Percentiles rank a stretch among this genome's conserved stretches.
These are phyloP conservation scores for Tinea trinotella DNA, from an alignment of 2,888 invertebrate species.

Conservation along the genomic window DNA sequence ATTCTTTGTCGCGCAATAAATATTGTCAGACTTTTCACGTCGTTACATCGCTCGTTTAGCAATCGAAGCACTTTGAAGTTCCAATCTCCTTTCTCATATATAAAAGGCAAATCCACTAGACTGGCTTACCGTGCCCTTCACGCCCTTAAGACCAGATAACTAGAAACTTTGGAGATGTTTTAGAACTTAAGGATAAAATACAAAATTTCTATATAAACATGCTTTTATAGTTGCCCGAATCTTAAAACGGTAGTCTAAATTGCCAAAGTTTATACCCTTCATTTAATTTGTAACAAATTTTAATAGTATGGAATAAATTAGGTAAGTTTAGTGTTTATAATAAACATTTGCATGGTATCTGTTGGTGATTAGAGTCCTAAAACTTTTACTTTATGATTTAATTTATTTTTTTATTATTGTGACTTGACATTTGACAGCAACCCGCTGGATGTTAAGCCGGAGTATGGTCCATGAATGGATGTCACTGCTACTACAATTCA, in stretches of 20 bases:
- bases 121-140: slow-evolving; percentile 5
- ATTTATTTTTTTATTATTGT: too few relatives aligned
- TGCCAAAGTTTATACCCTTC: slow-evolving; percentile 9
- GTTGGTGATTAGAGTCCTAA: too few relatives aligned
- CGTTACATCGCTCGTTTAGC: not conserved
- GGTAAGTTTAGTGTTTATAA: not conserved
- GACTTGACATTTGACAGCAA: too few relatives aligned
- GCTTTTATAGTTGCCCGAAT: slow-evolving; percentile 7
- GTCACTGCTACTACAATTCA: too few relatives aligned
- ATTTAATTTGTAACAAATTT: not conserved
- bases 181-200: not conserved
- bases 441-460: too few relatives aligned
- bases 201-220: slow-evolving; percentile 5
- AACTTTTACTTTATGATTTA: too few relatives aligned
- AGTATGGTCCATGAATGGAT: too few relatives aligned
- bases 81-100: slow-evolving; percentile 8
- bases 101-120: slow-evolving; percentile 9
- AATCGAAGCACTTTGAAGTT: not conserved
- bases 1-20: not conserved
- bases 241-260: slow-evolving; percentile 7
- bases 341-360: not conserved
- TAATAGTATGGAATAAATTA: not conserved
- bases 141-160: not conserved
- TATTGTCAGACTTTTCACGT: not conserved
- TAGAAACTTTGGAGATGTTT: slow-evolving; percentile 7